A percentile compares a stretch with the other conserved stretches of the same genome.
These are phyloP conservation scores for Craterocephalus amniculus DNA, from an alignment of 2,797 vertebrate species.

Conservation along the genomic window DNA sequence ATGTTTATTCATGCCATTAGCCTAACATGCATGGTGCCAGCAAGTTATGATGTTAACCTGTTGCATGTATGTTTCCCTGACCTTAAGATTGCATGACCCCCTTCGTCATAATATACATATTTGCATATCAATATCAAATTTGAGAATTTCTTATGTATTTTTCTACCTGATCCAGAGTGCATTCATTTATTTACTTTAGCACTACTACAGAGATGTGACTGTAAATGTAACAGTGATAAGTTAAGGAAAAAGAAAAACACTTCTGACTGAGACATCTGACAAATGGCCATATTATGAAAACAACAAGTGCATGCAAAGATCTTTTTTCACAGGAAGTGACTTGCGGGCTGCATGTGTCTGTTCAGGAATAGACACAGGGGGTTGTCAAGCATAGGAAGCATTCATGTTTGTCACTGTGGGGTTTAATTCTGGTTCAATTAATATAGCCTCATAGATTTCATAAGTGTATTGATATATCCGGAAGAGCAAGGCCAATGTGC, in stretches of 20 bases:
- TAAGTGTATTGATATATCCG: not conserved
- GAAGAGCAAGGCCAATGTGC: not conserved
- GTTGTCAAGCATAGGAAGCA: slow-evolving; percentile 35
- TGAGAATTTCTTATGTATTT: no score
- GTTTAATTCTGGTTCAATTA: slow-evolving; percentile 20
- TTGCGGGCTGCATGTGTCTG: slow-evolving; percentile 28
- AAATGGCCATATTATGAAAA: not conserved
- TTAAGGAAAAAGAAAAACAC: not conserved
- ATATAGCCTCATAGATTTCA: not conserved
- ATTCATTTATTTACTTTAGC: not conserved
- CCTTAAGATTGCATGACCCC: slow-evolving; percentile 43
- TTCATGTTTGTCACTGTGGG: slow-evolving; percentile 22
- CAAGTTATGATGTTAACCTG: slow-evolving; percentile 26
- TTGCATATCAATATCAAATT: no score
- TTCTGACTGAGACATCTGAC: not conserved
- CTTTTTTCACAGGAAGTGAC: slow-evolving; percentile 33
- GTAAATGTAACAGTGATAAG: not conserved
- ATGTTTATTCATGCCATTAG: slow-evolving; percentile 3
- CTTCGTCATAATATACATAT: slow-evolving; percentile 8
- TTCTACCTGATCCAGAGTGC: not conserved
- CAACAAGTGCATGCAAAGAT: slow-evolving; percentile 37
- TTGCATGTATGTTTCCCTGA: slow-evolving; percentile 66
- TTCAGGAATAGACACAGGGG: slow-evolving; percentile 16
- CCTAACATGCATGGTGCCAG: slow-evolving; percentile 65
- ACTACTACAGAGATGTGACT: not conserved